Percentiles rank a stretch among this genome's conserved stretches.
These are phyloP conservation scores for Thunnus thynnus DNA, from an alignment of 2,113 vertebrate species.

Conservation along the genomic window DNA sequence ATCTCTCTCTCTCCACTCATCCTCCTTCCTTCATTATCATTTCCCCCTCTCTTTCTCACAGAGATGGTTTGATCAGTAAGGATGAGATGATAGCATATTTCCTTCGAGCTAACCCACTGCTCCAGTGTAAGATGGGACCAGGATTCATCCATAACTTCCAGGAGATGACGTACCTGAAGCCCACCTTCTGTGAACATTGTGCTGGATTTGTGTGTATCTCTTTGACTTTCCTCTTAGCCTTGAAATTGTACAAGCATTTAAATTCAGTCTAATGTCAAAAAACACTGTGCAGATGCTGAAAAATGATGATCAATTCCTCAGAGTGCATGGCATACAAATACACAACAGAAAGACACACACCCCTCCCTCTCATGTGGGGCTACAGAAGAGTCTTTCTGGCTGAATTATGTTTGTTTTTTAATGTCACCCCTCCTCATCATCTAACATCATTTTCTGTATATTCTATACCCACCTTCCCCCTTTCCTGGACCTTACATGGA, in stretches of 20 bases:
- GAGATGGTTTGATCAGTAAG: constrained; percentile 97
- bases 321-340: too few relatives aligned
- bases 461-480: constrained; percentile 54
- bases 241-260: background rate
- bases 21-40: background rate
- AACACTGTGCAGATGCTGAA: too few relatives aligned
- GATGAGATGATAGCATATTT: constrained; percentile 99
- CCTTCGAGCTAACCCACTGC: constrained; percentile 94
- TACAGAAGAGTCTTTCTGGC: background rate
- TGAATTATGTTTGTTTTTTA: background rate
- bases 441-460: constrained; percentile 54
- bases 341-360: too few relatives aligned
- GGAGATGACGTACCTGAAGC: constrained; percentile 98
- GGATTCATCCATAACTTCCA: constrained; percentile 98
- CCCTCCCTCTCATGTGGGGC: too few relatives aligned
- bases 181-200: constrained; percentile 98
- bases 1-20: background rate
- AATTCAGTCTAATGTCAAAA: background rate
- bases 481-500: background rate
- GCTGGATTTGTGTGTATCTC: constrained; percentile 95
- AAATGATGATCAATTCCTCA: too few relatives aligned
- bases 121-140: constrained; percentile 97
- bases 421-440: constrained; percentile 50
- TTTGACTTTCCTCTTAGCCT: background rate
- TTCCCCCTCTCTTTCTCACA: constrained; percentile 59